phyloP scores from a whole-genome alignment of 2,113 vertebrate genomes.

The Callorhinus ursinus region DNA sequence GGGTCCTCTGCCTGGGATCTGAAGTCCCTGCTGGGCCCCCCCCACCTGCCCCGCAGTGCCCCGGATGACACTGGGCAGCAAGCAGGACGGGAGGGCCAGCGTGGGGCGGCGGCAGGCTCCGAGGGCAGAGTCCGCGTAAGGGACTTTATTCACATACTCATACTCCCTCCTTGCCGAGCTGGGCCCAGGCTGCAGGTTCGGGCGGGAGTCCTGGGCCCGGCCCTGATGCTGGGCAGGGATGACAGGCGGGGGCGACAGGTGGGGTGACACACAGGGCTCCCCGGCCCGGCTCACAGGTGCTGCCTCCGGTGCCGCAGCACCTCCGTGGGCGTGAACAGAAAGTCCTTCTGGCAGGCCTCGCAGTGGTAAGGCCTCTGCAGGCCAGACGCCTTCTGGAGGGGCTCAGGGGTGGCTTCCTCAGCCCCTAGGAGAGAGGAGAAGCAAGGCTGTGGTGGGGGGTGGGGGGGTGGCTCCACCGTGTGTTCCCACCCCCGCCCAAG shows the following conservation, averaged over 20 bases:
- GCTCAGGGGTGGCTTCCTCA: background rate
- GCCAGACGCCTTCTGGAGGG: conserved; percentile 31
- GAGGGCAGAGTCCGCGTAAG: accelerated
- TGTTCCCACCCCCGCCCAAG: accelerated
- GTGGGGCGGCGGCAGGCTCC: accelerated
- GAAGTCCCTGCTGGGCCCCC: background rate
- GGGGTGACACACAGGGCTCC: no score
- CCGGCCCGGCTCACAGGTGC: conserved; percentile 72
- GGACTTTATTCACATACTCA: background rate
- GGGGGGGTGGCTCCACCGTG: accelerated
- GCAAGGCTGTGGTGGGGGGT: accelerated
- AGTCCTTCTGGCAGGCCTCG: conserved; percentile 88
- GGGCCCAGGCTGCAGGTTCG: accelerated
- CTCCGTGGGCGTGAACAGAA: conserved; percentile 91
- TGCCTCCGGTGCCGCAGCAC: conserved; percentile 92
- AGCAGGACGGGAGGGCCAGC: accelerated
- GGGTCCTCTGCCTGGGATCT: background rate
- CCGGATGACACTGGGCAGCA: background rate
- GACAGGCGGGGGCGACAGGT: no score
- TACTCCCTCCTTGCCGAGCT: no score
- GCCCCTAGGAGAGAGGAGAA: background rate
- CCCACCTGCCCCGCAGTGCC: background rate
- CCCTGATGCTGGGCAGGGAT: accelerated
- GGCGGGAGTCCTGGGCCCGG: background rate
- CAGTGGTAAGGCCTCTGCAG: conserved; percentile 90